Conservation (phyloP, 2,113 vertebrate species). For the Albula goreensis region DNA sequence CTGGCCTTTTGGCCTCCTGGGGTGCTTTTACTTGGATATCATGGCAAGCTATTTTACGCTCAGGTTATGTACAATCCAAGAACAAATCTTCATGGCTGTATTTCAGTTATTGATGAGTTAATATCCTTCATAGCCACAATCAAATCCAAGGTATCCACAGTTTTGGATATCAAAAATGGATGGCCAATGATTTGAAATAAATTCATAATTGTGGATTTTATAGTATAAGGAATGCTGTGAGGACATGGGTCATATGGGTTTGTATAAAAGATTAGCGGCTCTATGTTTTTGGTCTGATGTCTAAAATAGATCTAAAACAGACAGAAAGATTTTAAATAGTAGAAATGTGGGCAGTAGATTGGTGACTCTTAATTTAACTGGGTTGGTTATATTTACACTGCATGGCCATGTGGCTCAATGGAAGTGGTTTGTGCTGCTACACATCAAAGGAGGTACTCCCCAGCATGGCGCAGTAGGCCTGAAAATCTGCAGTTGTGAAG, state of each 20-base stretch:
- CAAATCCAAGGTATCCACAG: too few relatives aligned
- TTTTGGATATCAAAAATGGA: neutral
- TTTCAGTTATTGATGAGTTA: too few relatives aligned
- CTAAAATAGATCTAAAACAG: neutral
- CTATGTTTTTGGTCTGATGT: neutral
- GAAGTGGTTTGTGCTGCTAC: neutral
- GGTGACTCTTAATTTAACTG: neutral
- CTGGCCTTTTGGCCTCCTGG: too few relatives aligned
- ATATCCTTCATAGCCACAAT: too few relatives aligned
- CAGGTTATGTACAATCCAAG: too few relatives aligned
- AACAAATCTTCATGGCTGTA: too few relatives aligned
- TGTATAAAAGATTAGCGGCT: neutral
- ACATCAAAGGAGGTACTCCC: neutral
- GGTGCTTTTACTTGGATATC: too few relatives aligned
- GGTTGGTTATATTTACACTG: neutral
- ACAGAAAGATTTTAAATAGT: neutral
- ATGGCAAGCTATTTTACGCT: too few relatives aligned
- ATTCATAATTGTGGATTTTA: neutral
- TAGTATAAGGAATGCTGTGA: neutral
- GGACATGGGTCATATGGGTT: neutral
- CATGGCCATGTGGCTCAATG: neutral
- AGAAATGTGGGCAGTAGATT: neutral
- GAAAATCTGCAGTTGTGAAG: neutral
- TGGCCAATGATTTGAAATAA: too few relatives aligned
- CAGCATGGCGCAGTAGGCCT: neutral